Conservation (phyloP, 2,888 invertebrate genomes). For the Mayetiola destructor region DNA sequence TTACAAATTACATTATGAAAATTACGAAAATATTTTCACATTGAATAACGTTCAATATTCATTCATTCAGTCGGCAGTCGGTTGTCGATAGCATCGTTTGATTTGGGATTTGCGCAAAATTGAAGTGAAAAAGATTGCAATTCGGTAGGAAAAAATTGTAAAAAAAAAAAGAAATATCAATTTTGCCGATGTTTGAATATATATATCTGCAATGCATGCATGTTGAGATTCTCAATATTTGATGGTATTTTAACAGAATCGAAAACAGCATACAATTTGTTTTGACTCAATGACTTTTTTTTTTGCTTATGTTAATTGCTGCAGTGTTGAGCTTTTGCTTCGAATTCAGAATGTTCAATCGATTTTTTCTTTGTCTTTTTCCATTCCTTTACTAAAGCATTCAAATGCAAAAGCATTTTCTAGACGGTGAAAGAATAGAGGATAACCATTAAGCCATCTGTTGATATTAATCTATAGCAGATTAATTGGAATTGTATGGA, state of each 20-base stretch:
- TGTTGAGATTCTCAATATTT: neutral
- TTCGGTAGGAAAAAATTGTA: too few species aligned
- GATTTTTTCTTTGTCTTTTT: too few species aligned
- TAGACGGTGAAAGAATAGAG: too few species aligned
- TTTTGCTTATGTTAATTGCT: neutral
- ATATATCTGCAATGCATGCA: neutral
- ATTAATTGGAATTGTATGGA: neutral
- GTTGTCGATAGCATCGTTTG: neutral
- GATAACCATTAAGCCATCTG: too few species aligned
- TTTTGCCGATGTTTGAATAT: neutral
- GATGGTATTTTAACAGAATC: conserved; percentile 2
- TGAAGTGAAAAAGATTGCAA: neutral
- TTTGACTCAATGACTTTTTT: neutral
- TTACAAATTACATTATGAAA: conserved; percentile 5
- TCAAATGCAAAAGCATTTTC: too few species aligned
- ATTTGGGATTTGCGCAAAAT: neutral
- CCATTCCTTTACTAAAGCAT: too few species aligned
- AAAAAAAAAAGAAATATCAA: neutral
- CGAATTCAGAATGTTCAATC: too few species aligned
- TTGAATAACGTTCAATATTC: too few species aligned
- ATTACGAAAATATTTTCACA: neutral
- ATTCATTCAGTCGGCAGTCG: too few species aligned
- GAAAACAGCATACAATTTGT: too few species aligned
- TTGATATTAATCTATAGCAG: too few species aligned
- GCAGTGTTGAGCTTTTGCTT: too few species aligned